These are phyloP conservation scores for Phylloscopus trochilus DNA, from an alignment of 2,113 vertebrate species.

Conservation along the genomic window DNA sequence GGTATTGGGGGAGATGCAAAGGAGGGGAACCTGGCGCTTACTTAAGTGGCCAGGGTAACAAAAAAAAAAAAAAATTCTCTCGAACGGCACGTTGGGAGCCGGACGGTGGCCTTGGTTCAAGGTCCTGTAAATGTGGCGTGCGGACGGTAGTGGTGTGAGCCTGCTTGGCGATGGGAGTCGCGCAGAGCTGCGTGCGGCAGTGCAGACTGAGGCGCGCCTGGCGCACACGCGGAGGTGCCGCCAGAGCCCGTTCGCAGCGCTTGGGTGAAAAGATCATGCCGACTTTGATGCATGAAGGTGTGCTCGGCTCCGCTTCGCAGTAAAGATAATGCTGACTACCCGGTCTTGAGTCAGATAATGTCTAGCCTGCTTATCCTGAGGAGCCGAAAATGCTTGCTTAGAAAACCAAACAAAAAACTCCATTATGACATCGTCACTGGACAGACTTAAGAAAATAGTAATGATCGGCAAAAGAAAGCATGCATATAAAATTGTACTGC, in stretches of 20 bases:
- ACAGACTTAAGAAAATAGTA: slow-evolving; percentile 77
- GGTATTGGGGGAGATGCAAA: slow-evolving; percentile 17
- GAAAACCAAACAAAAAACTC: slow-evolving; percentile 68
- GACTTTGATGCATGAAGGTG: slow-evolving; percentile 30
- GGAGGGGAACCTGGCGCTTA: background rate
- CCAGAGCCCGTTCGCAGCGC: slow-evolving; percentile 29
- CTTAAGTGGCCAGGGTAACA: background rate
- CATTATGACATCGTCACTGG: slow-evolving; percentile 74
- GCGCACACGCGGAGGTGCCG: slow-evolving; percentile 6
- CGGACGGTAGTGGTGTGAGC: slow-evolving; percentile 27
- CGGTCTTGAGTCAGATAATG: slow-evolving; percentile 52
- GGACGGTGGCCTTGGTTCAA: slow-evolving; percentile 7
- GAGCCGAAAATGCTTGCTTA: slow-evolving; percentile 60
- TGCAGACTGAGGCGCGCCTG: slow-evolving; percentile 5
- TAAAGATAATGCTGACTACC: slow-evolving; percentile 47
- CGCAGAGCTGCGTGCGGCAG: background rate
- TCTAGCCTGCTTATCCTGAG: slow-evolving; percentile 48
- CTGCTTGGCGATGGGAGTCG: background rate
- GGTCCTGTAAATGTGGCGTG: background rate
- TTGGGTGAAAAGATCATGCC: slow-evolving; percentile 38
- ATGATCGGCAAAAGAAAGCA: slow-evolving; percentile 75
- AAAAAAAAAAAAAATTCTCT: background rate
- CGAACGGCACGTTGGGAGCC: slow-evolving; percentile 33
- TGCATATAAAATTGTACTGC: slow-evolving; percentile 78
- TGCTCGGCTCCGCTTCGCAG: slow-evolving; percentile 32